Evolutionary conservation across 2,113 vertebrate species (phyloP).

Genomic region (Heteronetta atricapilla): DNA sequence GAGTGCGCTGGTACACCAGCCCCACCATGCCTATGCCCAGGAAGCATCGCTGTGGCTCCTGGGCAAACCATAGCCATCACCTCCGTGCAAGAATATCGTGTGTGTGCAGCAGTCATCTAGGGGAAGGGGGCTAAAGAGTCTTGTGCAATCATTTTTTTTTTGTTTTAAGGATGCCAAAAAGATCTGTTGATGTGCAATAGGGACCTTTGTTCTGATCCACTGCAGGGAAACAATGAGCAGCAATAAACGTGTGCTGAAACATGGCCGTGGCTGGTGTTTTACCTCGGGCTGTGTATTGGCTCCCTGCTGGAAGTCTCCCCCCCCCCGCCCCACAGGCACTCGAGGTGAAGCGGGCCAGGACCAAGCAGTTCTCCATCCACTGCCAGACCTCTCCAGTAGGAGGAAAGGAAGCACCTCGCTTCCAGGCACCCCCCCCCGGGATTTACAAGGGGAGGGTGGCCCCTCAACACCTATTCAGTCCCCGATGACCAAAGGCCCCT

Average conservation of each 20-base stretch:
- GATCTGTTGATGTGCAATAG: constrained; percentile 58
- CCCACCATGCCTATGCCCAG: not conserved
- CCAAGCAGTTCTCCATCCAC: not conserved
- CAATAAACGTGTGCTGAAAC: constrained; percentile 74
- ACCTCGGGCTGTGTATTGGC: not conserved
- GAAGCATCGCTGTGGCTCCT: not conserved
- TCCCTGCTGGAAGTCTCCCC: not conserved
- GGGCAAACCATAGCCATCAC: not conserved
- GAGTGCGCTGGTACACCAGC: not conserved
- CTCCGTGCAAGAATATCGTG: not conserved
- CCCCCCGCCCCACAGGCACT: no score
- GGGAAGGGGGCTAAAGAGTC: not conserved
- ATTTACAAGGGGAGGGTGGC: not conserved
- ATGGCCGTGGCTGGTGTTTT: not conserved
- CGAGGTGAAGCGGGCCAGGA: not conserved
- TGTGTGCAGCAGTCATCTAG: constrained; percentile 9
- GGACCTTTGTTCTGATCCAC: constrained; percentile 45
- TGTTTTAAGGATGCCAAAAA: constrained; percentile 67
- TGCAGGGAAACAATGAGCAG: constrained; percentile 71
- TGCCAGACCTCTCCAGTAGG: not conserved
- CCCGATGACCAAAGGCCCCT: not conserved
- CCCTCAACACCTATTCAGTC: not conserved
- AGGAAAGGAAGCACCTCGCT: not conserved
- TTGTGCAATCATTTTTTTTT: constrained; percentile 17
- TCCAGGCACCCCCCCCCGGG: not conserved